Evolutionary conservation across 2,888 invertebrate genomes (phyloP).

Genomic region (Athalia circularis): DNA sequence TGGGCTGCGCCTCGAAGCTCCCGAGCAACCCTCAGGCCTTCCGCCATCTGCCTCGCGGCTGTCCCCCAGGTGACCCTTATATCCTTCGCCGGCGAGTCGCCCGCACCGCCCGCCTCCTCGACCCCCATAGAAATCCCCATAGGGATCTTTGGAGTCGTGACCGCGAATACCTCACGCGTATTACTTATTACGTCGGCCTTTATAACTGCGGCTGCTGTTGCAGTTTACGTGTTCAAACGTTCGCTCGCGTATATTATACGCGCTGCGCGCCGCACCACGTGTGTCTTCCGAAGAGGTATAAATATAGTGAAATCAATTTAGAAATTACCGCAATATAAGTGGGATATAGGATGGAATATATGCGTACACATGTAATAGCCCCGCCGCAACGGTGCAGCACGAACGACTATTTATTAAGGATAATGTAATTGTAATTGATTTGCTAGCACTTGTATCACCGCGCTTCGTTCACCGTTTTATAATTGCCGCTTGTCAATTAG

Average conservation of each 20-base stretch:
- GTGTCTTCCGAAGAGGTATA: conserved; percentile 9
- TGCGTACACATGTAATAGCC: background rate
- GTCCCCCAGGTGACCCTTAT: conserved; percentile 39
- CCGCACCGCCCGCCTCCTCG: conserved; percentile 22
- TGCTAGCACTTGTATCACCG: conserved; percentile 21
- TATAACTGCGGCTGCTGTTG: background rate
- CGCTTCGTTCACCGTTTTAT: conserved; percentile 20
- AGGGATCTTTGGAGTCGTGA: conserved; percentile 31
- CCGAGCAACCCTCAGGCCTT: background rate
- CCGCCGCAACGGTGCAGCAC: background rate
- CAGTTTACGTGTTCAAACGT: background rate
- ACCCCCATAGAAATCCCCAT: conserved; percentile 28
- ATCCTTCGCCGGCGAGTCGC: conserved; percentile 33
- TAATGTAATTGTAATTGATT: conserved; percentile 46
- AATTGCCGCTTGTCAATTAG: conserved; percentile 44
- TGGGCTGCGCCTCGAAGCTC: background rate
- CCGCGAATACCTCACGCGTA: conserved; percentile 41
- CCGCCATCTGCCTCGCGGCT: conserved; percentile 30
- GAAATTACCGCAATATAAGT: background rate
- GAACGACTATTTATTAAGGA: conserved; percentile 28
- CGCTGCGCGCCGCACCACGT: conserved; percentile 34
- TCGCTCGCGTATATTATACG: background rate
- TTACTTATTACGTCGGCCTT: conserved; percentile 19
- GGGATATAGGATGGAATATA: background rate
- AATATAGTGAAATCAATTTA: conserved; percentile 27